Percentiles rank a stretch among this genome's conserved stretches.
phyloP scores from a whole-genome alignment of 2,888 invertebrate species.

The Agrypnus murinus region DNA sequence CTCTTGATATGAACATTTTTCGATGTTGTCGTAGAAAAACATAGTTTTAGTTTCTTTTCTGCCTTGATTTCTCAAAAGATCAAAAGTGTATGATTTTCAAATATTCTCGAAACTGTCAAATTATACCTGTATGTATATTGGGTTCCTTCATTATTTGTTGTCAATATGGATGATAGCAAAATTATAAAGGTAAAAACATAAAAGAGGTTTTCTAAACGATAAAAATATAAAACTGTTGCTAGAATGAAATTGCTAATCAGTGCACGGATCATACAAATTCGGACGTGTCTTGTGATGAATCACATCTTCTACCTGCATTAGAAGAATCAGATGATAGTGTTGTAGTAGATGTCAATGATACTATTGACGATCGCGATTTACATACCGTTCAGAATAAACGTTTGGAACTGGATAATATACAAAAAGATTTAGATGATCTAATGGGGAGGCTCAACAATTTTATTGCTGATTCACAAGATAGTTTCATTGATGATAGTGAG shows the following conservation, averaged over 20 bases:
- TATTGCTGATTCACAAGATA: conserved; percentile 45
- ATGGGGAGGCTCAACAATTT: conserved; percentile 50
- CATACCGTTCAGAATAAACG: not conserved
- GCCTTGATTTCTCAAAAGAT: no score
- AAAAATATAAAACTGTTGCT: no score
- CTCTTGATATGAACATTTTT: no score
- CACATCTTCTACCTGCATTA: not conserved
- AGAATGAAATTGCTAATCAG: conserved; percentile 9
- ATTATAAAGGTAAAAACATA: conserved; percentile 7
- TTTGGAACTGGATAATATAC: conserved; percentile 49
- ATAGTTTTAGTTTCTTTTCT: no score
- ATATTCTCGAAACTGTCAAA: conserved; percentile 1
- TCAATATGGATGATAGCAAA: not conserved
- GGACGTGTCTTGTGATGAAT: not conserved
- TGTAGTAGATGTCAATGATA: not conserved
- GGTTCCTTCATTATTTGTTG: not conserved
- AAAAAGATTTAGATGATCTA: conserved; percentile 52
- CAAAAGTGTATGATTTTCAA: not conserved
- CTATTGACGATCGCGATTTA: not conserved
- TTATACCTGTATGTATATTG: not conserved
- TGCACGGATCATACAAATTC: not conserved
- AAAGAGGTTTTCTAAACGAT: no score
- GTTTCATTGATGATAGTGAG: not conserved
- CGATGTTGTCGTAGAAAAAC: no score
- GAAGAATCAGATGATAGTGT: not conserved